Base-by-base conservation (phyloP, 2,113 vertebrate species). In the Papio anubis region DNA sequence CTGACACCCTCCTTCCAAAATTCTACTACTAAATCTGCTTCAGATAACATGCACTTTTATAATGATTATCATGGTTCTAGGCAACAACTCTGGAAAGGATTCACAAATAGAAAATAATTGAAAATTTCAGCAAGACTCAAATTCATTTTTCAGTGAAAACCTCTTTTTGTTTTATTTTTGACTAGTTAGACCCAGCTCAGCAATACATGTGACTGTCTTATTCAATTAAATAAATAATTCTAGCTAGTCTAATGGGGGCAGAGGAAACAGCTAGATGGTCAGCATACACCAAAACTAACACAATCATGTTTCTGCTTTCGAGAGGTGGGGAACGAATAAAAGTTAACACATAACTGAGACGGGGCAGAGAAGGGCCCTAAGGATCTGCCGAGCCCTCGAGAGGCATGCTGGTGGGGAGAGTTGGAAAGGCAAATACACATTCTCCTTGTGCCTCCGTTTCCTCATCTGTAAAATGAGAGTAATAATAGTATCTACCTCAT, bases 11-110 rank as follows among this genome's bases (percentile, higher is more conserved):
- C 84, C 95, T 86, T 57, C 94, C 55, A 50, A 90, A 87, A 88
- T 80, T 95, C 78, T 40, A 61, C 68, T 64, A 57, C 48, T 78
- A 90, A 90, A 93, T 97, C 97, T 66, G 79, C 96, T 97, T 98
- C 92, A 88, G 72, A 59, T 78, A 93, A 82, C 40, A 95, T 40
- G 73, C 78, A 40, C 94, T 97, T 93, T 96, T 93, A 95, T 76
- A 91, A 92, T 76, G 93, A 90, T 96, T 96, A n/a, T 90, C 85
- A 81, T 7, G 43, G 94, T 59, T 94, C 68, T 84, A 88, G 95
- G 52, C 93, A 97, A 95, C 0, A 2, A 43, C 80, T 88, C 84
- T 85, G 95, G 94, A 81, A 78, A 94, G 21, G 17, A 82, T 93
- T 79, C 9, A n/a, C 6, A 48, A 90, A 73, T 17, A 76, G 2